A percentile compares a stretch with the other conserved stretches of the same genome.
phyloP scores from a whole-genome alignment of 2,797 vertebrate genomes.

The Anniella stebbinsi region DNA sequence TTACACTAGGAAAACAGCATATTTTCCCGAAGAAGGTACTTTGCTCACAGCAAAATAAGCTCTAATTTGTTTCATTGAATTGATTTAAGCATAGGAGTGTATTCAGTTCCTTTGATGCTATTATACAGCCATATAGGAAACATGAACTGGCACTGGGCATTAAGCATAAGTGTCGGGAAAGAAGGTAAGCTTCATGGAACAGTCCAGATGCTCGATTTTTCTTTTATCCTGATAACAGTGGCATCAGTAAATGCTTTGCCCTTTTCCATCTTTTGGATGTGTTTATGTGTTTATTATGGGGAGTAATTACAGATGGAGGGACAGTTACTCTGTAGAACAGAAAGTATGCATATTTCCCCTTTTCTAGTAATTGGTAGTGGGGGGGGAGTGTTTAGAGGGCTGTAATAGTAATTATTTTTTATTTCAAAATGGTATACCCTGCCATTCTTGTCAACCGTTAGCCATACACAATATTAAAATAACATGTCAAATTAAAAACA shows the following conservation, averaged over 20 bases:
- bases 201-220: background rate
- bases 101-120: background rate
- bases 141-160: background rate
- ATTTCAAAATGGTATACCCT: background rate
- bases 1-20: background rate
- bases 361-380: background rate
- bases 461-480: background rate
- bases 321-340: background rate
- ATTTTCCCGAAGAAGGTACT: background rate
- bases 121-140: background rate
- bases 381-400: background rate
- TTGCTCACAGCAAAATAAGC: background rate
- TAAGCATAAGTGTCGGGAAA: background rate
- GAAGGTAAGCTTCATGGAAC: background rate
- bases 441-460: background rate
- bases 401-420: background rate
- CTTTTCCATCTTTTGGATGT: background rate
- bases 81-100: background rate
- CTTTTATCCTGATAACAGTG: background rate
- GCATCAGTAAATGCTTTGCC: background rate
- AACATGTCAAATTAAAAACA: too few relatives aligned
- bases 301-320: background rate
- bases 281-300: background rate
- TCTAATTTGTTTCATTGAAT: background rate
- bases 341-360: too few relatives aligned